Evolutionary conservation across 2,797 vertebrate species (phyloP), one percentile per base, ranked within the genome.

Genomic region (Protosalanx chinensis): DNA sequence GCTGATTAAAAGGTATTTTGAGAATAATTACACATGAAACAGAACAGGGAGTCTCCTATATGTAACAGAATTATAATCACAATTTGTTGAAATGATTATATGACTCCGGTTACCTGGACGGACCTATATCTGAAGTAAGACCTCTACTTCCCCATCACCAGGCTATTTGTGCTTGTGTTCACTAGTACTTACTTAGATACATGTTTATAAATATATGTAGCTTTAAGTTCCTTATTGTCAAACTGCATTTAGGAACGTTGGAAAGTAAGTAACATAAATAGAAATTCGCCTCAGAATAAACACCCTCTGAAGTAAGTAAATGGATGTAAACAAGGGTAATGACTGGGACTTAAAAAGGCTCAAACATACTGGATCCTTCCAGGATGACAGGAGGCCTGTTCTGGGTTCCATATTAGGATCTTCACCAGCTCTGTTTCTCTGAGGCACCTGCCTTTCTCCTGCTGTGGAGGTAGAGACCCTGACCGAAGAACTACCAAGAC

Each of bases 191-290:
- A 23, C 33, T 20, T n/a, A 64, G 2, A 12, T 29, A 29, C 23
- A 16, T 46, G 41, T 46, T 13, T 46, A 13, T 46, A 46, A 46
- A 46, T 46, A 46, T 13, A 46, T 46, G 41, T 46, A 46, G 41
- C 41, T 23, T 18, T 49, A 51, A 67, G 29, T 2, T 30, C 68
- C 27, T 59, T 81, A 30, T 29, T 68, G 41, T 66, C 23, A 57
- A 70, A n/a, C 46, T 76, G 33, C 32, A 63, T 41, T 63, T 60
- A 73, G 71, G 57, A 37, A 68, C 66, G 71, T 20, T 71, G 62
- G 67, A 77, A 72, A 78, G 23, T 64, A 57, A 58, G 20, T 70
- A 32, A 75, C 68, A 77, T 68, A 73, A 82, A 81, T 77, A 76
- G n/a, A 69, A 41, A 29, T 6, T 57, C 30, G 64, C 33, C 71